Evolutionary conservation across 2,113 vertebrate genomes (phyloP), one percentile per base, ranked within the genome.

Genomic region (Cairina moschata): DNA sequence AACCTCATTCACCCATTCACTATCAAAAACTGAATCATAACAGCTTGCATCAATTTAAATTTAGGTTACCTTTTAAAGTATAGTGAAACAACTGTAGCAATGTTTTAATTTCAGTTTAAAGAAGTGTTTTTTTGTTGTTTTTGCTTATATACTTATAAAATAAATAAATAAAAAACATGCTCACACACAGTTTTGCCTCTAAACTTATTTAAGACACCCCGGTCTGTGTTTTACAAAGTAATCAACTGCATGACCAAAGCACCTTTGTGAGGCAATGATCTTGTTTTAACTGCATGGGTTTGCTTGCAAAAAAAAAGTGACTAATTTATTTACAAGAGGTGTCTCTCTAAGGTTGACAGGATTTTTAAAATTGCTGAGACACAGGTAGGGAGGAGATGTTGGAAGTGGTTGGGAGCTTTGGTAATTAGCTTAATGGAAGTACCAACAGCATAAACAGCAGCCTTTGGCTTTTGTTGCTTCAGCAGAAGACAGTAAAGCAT

Each of bases 1-100:
- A 31, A 13, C 56, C 42, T 68, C 5, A 0, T 48, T 69, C 2
- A 0, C 36, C 77, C 5, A 0, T 48, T 69, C 2, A 0, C 36
- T 74, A 68, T 66, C 62, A 92, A 89, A 87, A 91, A 46, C 72
- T 38, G 60, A 88, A 60, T 73, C 72, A 63, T 59, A 29, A n/a
- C 59, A 83, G 31, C 13, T 83, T 86, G n/a, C n/a, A 77, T 13
- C 6, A 11, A 15, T 63, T 85, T 74, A 66, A 59, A 8, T 68
- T 93, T 34, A 83, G 22, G 36, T 72, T 76, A 59, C 55, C 38
- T 83, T 80, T 60, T 32, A 77, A 80, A 79, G 62, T 54, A 44
- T 79, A 82, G 63, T 3, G 4, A 88, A 94, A 17, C 34, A 74
- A 80, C 29, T 62, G n/a, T 17, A 83, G n/a, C 11, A 66, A 87